A percentile compares a stretch with the other conserved stretches of the same genome.
phyloP scores from a whole-genome alignment of 2,113 vertebrate genomes.

The Poicephalus gulielmi region DNA sequence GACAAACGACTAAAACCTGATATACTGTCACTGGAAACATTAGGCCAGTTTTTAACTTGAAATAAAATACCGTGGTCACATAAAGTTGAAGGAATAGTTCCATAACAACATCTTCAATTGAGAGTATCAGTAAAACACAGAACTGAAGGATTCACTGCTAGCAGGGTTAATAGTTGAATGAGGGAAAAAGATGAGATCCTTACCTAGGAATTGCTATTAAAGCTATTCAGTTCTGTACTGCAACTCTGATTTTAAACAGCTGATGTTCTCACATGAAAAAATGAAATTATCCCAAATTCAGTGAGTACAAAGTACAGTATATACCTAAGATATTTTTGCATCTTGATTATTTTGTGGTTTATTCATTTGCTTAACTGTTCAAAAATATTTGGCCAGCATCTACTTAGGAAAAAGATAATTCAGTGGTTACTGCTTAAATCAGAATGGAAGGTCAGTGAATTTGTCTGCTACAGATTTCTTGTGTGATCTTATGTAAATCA shows the following conservation, averaged over 20 bases:
- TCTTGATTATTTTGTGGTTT: neutral
- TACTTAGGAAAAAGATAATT: neutral
- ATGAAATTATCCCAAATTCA: neutral
- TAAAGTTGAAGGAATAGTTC: neutral
- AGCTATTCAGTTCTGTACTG: neutral
- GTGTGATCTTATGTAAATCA: neutral
- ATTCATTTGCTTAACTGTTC: neutral
- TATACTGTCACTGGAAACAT: neutral
- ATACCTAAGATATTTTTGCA: neutral
- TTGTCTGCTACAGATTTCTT: neutral
- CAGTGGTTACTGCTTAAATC: neutral
- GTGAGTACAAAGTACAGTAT: neutral
- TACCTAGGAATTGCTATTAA: neutral
- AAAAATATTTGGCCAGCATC: neutral
- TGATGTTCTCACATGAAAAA: neutral
- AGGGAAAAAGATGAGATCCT: neutral
- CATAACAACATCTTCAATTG: neutral
- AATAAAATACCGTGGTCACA: neutral
- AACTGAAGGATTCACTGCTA: neutral
- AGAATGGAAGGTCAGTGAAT: neutral
- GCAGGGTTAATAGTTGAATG: neutral
- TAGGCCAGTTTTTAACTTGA: neutral
- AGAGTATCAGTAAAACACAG: neutral
- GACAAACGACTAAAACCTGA: accelerated
- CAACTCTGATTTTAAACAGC: neutral